These are phyloP conservation scores for Potamarius usumacintae DNA, from an alignment of 2,113 vertebrate species.

Conservation along the genomic window DNA sequence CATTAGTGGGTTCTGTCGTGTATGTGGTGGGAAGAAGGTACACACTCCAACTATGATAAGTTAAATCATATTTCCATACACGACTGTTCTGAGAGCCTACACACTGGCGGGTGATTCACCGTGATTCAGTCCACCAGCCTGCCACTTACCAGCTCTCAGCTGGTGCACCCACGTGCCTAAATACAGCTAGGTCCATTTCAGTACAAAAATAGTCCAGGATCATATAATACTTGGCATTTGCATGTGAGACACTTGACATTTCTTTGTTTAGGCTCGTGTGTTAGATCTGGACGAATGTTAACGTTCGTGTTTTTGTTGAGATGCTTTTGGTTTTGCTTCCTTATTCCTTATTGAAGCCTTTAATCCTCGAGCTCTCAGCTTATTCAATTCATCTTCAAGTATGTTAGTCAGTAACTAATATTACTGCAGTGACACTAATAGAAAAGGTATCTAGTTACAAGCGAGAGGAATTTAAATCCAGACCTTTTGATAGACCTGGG, in stretches of 20 bases:
- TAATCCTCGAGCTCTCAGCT: not conserved
- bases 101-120: slow-evolving; percentile 34
- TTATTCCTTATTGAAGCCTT: not conserved
- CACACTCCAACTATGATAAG: slow-evolving; percentile 29
- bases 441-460: not conserved
- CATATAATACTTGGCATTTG: not conserved
- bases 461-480: not conserved
- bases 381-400: not conserved
- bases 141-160: slow-evolving; percentile 25
- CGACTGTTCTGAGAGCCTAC: slow-evolving; percentile 34
- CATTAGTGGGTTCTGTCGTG: not conserved
- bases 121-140: slow-evolving; percentile 48
- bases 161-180: slow-evolving; percentile 18
- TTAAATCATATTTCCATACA: slow-evolving; percentile 35
- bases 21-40: slow-evolving; percentile 11
- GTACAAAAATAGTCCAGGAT: not conserved
- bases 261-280: not conserved
- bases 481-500: not conserved
- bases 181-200: slow-evolving; percentile 33
- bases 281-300: not conserved
- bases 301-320: not conserved
- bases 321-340: not conserved
- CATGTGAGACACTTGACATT: not conserved
- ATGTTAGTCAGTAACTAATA: not conserved
- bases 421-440: not conserved